Evolutionary conservation across 2,797 vertebrate species (phyloP).

Genomic region (Botia almorhae): DNA sequence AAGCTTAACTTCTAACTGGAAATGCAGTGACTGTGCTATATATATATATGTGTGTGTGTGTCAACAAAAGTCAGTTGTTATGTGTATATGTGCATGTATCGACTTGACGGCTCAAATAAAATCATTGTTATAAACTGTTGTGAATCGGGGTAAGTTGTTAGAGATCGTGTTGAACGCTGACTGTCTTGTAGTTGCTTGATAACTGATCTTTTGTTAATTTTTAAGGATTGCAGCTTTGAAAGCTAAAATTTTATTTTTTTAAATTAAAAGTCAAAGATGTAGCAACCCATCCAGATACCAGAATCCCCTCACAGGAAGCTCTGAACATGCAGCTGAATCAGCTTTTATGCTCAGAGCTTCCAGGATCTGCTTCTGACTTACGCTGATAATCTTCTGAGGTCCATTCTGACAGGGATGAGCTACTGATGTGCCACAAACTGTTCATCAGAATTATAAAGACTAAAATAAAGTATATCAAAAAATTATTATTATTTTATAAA

Average conservation of each 20-base stretch:
- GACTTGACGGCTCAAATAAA: not conserved
- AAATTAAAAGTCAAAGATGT: not conserved
- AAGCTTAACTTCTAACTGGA: slow-evolving; percentile 1
- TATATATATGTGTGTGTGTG: not conserved
- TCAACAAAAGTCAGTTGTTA: not conserved
- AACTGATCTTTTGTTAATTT: no score
- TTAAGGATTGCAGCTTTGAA: no score
- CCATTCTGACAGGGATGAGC: not conserved
- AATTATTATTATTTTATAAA: no score
- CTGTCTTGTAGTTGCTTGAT: no score
- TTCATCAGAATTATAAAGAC: no score
- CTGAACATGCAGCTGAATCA: slow-evolving; percentile 23
- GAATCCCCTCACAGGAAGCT: slow-evolving; percentile 18
- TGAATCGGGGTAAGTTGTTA: no score
- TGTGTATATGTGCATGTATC: no score
- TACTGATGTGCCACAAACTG: no score
- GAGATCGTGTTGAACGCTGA: no score
- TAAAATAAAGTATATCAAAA: no score
- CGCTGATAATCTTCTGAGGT: slow-evolving; percentile 12
- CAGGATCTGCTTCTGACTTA: slow-evolving; percentile 29
- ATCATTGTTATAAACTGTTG: no score
- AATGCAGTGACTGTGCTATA: not conserved
- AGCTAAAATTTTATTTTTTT: not conserved
- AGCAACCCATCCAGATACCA: not conserved
- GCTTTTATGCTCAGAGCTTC: slow-evolving; percentile 22